Base-by-base conservation (phyloP, 2,888 invertebrate genomes). In the Drosophila fungiperda region DNA sequence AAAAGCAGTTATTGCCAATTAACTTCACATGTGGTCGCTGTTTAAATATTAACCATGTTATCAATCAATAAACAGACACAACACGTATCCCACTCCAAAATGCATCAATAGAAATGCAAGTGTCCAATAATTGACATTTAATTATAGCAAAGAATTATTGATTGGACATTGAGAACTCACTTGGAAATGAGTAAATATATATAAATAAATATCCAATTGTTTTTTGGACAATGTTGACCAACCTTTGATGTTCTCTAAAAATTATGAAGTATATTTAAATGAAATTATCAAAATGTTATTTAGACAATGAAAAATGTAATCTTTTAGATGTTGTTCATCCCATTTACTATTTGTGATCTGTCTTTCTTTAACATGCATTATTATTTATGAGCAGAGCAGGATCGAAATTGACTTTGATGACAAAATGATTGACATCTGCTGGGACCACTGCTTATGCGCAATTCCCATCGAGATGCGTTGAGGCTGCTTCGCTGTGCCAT, bases 351-450 rank as follows among this genome's bases (percentile, higher is more conserved):
- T 45, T 45, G 15, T 12, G 12, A 17, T 12, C 20, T 7, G n/a
- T 42, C 42, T 11, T n/a, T 17, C 17, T 17, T 8, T 8, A 17
- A 7, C 8, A 17, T 38, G 40, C 40, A 9, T 40, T 17, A 9
- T 38, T 38, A n/a, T 8, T 17, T 29, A 29, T 29, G 26, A 55
- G 57, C 23, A 45, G 12, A 57, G 68, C 50, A 17, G 67, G 32
- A 50, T 50, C 50, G 36, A 66, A 85, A 75, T 70, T 85, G 83
- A 83, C 73, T 78, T 68, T 76, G 83, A 73, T 75, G 68, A 72
- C 70, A 69, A 73, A 76, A 73, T 90, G 83, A 82, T 90, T 84
- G 80, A 79, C 88, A 73, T 74, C 73, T 79, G 66, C 83, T 69
- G 49, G 69, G 50, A 35, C 40, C 29, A 2, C 15, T 57, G 55